Evolutionary conservation across 2,888 invertebrate genomes (phyloP), one percentile per base, ranked within the genome.

Genomic region (Zootermopsis nevadensis): DNA sequence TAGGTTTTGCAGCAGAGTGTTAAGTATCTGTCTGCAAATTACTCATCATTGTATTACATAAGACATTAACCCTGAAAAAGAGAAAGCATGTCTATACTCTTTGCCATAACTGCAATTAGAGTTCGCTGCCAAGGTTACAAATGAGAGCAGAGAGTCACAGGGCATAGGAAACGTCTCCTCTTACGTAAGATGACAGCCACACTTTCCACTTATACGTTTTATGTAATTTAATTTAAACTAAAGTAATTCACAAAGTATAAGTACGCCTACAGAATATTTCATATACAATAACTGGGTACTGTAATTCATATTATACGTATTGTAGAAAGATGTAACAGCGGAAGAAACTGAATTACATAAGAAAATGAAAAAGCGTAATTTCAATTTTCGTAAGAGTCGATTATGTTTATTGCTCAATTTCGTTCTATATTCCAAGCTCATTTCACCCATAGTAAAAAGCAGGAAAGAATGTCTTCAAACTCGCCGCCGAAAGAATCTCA

Each of bases 61-160:
- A 69, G 19, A 24, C 69, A 69, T 4, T 69, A 69, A 7, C 69
- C 33, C 69, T 69, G 69, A 10, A 22, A 69, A 69, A 69, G 69
- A 69, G 69, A 69, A 69, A 69, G 69, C 69, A 2, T n/a, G 31
- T 33, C 19, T 69, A 30, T 19, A 7, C 30, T 67, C 12, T 6
- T 8, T n/a, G 67, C 19, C 67, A 66, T 24, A 66, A 66, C 66
- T 24, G 24, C 66, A 66, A 66, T 66, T 66, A 66, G 15, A 69
- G 69, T 69, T 69, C 69, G 33, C 8, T 69, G 69, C 22, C 69
- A 69, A 69, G 69, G 69, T 22, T 69, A 69, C 30, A 33, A 69
- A 69, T 30, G 19, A 19, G 27, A 66, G 19, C 7, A 69, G 69
- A 31, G 12, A 33, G 19, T 69, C 19, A 33, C 69, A 10, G 30